phyloP scores from a whole-genome alignment of 2,797 vertebrate species.

The Podargus strigoides region DNA sequence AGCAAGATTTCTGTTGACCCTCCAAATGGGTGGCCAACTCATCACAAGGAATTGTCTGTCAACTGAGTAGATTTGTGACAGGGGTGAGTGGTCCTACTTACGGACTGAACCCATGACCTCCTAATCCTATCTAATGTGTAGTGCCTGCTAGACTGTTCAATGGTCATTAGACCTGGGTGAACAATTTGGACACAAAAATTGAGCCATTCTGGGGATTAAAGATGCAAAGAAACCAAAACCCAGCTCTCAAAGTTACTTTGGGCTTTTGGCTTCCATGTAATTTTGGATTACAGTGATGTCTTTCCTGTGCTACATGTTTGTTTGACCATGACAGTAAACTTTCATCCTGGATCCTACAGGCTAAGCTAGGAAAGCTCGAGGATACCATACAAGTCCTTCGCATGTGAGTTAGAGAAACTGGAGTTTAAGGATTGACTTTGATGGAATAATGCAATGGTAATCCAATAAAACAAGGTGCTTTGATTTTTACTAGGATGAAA shows the following conservation, averaged over 20 bases:
- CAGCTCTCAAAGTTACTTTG: neutral
- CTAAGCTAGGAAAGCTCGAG: neutral
- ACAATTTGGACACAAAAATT: slow-evolving; percentile 41
- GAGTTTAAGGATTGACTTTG: neutral
- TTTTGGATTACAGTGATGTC: neutral
- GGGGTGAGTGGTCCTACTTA: slow-evolving; percentile 58
- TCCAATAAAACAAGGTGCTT: neutral
- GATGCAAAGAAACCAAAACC: slow-evolving; percentile 20
- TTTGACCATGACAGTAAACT: neutral
- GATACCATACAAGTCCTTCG: neutral
- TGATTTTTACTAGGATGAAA: neutral
- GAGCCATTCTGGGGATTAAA: slow-evolving; percentile 44
- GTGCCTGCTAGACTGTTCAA: slow-evolving; percentile 58
- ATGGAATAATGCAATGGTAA: neutral
- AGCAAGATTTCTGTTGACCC: slow-evolving; percentile 56
- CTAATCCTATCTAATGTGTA: slow-evolving; percentile 68
- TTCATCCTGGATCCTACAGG: neutral
- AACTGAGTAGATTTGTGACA: slow-evolving; percentile 63
- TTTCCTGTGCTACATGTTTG: neutral
- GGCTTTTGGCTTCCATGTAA: neutral
- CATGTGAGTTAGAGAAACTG: neutral
- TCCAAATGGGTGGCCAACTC: slow-evolving; percentile 65
- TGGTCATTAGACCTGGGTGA: slow-evolving; percentile 66
- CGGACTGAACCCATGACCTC: slow-evolving; percentile 68
- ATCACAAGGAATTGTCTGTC: slow-evolving; percentile 65